Evolutionary conservation across 2,888 invertebrate species (phyloP).

Genomic region (Caenorhabditis parvicauda): DNA sequence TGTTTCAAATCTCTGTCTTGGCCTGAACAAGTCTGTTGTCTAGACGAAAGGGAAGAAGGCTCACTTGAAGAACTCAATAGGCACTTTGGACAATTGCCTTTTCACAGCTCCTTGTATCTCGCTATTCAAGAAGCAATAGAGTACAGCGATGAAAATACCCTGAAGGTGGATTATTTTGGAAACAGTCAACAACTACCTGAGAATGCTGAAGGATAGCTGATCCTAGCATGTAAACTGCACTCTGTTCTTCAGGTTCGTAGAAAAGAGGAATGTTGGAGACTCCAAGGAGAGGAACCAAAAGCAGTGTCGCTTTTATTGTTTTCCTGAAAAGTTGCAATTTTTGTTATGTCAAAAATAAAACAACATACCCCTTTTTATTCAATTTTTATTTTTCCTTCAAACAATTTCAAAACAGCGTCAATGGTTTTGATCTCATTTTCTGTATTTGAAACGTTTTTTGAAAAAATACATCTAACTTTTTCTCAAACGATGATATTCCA

Average conservation of each 20-base stretch:
- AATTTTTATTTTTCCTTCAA: background rate
- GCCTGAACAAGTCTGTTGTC: conserved; percentile 18
- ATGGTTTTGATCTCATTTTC: no score
- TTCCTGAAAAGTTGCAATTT: conserved; percentile 62
- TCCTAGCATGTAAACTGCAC: conserved; percentile 66
- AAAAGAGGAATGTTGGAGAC: conserved; percentile 68
- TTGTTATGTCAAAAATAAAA: background rate
- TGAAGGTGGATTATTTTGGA: conserved; percentile 21
- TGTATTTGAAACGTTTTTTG: conserved; percentile 1
- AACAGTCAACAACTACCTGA: conserved; percentile 63
- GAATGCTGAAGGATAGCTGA: conserved; percentile 68
- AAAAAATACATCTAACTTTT: background rate
- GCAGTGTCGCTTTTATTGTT: conserved; percentile 68
- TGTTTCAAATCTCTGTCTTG: conserved; percentile 50
- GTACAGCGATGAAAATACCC: conserved; percentile 62
- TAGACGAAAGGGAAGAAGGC: background rate
- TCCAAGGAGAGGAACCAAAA: conserved; percentile 69
- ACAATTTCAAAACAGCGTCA: conserved; percentile 5
- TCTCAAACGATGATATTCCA: no score
- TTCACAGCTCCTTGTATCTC: conserved; percentile 62
- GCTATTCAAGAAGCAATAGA: conserved; percentile 59
- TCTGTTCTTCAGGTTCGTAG: conserved; percentile 64
- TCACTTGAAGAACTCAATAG: conserved; percentile 43
- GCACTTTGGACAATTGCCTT: conserved; percentile 55
- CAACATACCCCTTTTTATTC: conserved; percentile 1